A percentile compares a stretch with the other conserved stretches of the same genome.
These are phyloP conservation scores for Dendrocopos noguchii DNA, from an alignment of 2,113 vertebrate species.

Conservation along the genomic window DNA sequence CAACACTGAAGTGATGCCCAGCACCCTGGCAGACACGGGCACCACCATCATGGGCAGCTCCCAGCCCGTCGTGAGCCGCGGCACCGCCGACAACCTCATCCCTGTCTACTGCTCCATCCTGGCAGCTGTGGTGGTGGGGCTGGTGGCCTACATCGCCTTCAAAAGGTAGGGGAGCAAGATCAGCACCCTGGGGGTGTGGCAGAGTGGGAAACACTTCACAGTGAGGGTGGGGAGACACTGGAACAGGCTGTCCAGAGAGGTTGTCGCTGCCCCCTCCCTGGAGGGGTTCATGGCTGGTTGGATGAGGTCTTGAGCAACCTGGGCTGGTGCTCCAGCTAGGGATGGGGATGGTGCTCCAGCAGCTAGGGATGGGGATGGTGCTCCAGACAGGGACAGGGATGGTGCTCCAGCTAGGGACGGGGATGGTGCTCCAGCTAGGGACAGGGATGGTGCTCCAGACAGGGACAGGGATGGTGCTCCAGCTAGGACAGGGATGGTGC, in stretches of 20 bases:
- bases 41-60: slow-evolving; percentile 87
- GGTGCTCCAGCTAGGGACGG: fast-evolving
- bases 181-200: fast-evolving
- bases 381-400: neutral
- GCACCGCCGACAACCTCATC: slow-evolving; percentile 92
- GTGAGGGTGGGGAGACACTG: no score
- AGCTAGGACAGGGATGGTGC: no score
- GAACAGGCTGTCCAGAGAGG: no score
- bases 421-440: no score
- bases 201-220: neutral
- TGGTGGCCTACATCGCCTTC: slow-evolving; percentile 93
- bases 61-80: slow-evolving; percentile 82
- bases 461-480: no score
- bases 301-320: no score
- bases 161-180: slow-evolving; percentile 83
- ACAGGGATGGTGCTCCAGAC: no score
- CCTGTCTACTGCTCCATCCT: slow-evolving; percentile 98
- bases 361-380: no score
- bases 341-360: no score
- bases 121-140: slow-evolving; percentile 91
- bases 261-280: no score
- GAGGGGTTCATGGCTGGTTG: no score
- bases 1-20: slow-evolving; percentile 32
- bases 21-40: slow-evolving; percentile 66
- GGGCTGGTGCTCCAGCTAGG: no score